A percentile compares a stretch with the other conserved stretches of the same genome.
phyloP scores from a whole-genome alignment of 2,888 invertebrate species.

The Himalopsyche japonica region DNA sequence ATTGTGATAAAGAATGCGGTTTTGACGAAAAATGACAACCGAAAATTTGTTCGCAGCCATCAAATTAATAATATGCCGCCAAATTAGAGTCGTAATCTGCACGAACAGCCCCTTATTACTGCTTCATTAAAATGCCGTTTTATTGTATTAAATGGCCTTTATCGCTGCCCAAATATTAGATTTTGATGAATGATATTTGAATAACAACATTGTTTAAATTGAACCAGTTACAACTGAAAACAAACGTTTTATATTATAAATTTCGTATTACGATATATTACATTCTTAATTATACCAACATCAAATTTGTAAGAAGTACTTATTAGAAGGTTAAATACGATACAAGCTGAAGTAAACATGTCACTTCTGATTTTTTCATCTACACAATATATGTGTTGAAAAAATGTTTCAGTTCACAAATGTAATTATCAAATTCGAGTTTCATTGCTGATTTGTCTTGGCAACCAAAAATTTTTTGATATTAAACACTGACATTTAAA shows the following conservation, averaged over 20 bases:
- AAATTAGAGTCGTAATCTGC: background rate
- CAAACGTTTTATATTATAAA: background rate
- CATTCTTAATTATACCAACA: too few relatives aligned
- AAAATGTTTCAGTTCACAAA: too few relatives aligned
- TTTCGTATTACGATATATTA: too few relatives aligned
- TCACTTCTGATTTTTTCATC: too few relatives aligned
- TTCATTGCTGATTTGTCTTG: too few relatives aligned
- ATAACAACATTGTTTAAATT: background rate
- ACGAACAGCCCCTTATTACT: background rate
- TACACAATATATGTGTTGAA: too few relatives aligned
- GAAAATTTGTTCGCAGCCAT: background rate
- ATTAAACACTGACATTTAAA: too few relatives aligned
- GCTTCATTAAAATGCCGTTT: conserved; percentile 33
- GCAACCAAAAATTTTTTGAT: too few relatives aligned
- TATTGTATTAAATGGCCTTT: conserved; percentile 16
- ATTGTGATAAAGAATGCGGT: background rate
- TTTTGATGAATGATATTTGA: background rate
- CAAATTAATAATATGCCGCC: background rate
- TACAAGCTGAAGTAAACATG: too few relatives aligned
- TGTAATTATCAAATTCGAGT: too few relatives aligned
- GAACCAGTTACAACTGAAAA: background rate
- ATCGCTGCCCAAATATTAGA: conserved; percentile 18
- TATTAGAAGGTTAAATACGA: too few relatives aligned
- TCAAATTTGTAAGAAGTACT: too few relatives aligned
- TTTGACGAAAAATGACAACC: background rate